Evolutionary conservation across 1,140 invertebrate species (phyloP), one percentile per base, ranked within the genome.

Genomic region (Agrypnia vestita): DNA sequence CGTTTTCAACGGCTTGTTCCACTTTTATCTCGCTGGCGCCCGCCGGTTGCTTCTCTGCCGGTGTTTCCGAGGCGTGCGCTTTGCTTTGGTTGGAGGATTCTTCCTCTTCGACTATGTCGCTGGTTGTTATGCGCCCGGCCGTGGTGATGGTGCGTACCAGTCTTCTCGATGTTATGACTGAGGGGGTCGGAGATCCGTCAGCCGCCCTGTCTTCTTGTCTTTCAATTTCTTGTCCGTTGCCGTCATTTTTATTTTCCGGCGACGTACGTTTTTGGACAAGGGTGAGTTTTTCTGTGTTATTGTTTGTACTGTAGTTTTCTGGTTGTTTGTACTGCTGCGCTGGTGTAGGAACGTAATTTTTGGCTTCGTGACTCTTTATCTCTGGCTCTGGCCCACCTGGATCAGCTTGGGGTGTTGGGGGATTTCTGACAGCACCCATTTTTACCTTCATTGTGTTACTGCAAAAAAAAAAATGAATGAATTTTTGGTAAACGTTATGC

Each of bases 101-200:
- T 49, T 87, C 86, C 0, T 82, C 61, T 44, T 91, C 90, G 3
- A 80, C 83, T 3, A 88, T 80, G 0, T 85, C 85, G 43, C 86
- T 86, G 61, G 90, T 90, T 0, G 91, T 92, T 59, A 92, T 92
- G 80, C 92, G 91, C 1, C 91, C 91, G 9, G 91, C 88, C 4
- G 91, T 89, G 4, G 91, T 92, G 69, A 92, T 93, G 3, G 91
- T 92, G n/a, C 91, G 86, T 15, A 92, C 87, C 46, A 89, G 88
- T 46, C 90, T 87, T 21, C 90, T 88, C 17, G 89, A 88, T 3
- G 90, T 91, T 78, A 92, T 92, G 11, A 93, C 91, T 6, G 90
- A 89, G 4, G 86, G 59, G 10, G 67, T 46, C 43, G 72, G 49
- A 9, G 71, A 44, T 1, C 35, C 51, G 7, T 19, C 55, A 47